Evolutionary conservation across 1,140 invertebrate species (phyloP).

Genomic region (Drosophila miranda): DNA sequence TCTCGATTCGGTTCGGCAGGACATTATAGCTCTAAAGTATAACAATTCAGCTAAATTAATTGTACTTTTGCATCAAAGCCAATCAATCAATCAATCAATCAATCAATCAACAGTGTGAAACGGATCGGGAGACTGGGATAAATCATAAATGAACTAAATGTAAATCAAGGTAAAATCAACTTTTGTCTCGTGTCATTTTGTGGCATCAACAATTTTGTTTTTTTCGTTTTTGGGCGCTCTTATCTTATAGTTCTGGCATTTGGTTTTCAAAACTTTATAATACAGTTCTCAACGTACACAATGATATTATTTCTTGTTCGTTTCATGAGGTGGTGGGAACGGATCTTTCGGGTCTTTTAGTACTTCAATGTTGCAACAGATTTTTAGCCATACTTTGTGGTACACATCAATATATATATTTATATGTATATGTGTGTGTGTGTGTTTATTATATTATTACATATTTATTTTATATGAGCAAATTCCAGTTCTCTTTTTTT

Average conservation of each 20-base stretch:
- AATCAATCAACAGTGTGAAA: constrained; percentile 40
- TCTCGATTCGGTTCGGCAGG: constrained; percentile 25
- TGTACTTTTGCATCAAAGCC: constrained; percentile 49
- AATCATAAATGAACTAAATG: constrained; percentile 53
- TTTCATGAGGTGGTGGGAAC: constrained; percentile 11
- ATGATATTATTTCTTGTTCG: constrained; percentile 10
- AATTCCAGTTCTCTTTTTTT: constrained; percentile 72
- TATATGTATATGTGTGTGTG: constrained; percentile 25
- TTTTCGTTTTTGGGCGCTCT: constrained; percentile 59
- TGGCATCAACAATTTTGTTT: constrained; percentile 53
- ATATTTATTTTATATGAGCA: constrained; percentile 31
- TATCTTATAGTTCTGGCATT: constrained; percentile 37
- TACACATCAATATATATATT: constrained; percentile 20
- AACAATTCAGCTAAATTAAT: constrained; percentile 51
- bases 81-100: constrained; percentile 40
- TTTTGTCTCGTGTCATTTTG: constrained; percentile 33
- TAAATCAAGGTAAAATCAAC: constrained; percentile 57
- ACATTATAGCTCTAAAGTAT: constrained; percentile 43
- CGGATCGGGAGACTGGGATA: constrained; percentile 35
- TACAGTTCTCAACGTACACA: constrained; percentile 52
- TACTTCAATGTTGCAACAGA: constrained; percentile 81
- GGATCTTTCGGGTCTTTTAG: constrained; percentile 47
- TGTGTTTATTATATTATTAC: constrained; percentile 27
- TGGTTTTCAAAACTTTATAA: constrained; percentile 49
- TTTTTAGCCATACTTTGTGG: constrained; percentile 48